These are phyloP conservation scores for Columba guinea DNA, from an alignment of 2,797 vertebrate genomes.

Conservation along the genomic window DNA sequence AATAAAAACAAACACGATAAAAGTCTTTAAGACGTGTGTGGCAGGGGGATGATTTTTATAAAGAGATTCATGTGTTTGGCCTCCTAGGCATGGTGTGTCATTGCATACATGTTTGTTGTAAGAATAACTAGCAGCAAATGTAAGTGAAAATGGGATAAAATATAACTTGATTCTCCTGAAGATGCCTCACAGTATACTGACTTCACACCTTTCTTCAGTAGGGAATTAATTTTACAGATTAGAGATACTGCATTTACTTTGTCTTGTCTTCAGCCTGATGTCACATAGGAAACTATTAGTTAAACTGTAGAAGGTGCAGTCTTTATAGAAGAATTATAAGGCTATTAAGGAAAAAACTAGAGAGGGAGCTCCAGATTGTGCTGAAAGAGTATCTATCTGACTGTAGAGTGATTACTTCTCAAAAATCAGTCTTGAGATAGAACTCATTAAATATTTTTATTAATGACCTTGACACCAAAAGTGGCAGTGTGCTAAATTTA, in stretches of 20 bases:
- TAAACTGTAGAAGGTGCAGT: not conserved
- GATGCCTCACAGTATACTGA: not conserved
- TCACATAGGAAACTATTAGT: not conserved
- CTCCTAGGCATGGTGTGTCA: not conserved
- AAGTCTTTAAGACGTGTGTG: not conserved
- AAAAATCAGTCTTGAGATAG: not conserved
- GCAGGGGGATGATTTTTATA: not conserved
- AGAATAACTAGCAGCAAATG: not conserved
- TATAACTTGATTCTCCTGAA: not conserved
- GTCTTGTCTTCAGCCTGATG: not conserved
- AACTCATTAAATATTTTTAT: constrained; percentile 32
- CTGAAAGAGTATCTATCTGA: constrained; percentile 8
- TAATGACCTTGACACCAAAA: constrained; percentile 26
- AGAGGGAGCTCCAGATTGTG: not conserved
- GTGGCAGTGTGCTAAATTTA: not conserved
- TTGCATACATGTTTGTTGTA: not conserved
- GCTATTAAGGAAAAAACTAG: not conserved
- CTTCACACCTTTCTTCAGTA: not conserved
- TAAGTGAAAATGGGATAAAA: not conserved
- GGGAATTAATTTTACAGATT: not conserved
- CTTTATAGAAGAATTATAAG: not conserved
- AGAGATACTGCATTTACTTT: not conserved
- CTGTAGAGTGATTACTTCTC: not conserved
- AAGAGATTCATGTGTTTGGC: not conserved
- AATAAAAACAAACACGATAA: not conserved